Base-by-base conservation (phyloP, 2,888 invertebrate genomes). In the Craniophora ligustri region DNA sequence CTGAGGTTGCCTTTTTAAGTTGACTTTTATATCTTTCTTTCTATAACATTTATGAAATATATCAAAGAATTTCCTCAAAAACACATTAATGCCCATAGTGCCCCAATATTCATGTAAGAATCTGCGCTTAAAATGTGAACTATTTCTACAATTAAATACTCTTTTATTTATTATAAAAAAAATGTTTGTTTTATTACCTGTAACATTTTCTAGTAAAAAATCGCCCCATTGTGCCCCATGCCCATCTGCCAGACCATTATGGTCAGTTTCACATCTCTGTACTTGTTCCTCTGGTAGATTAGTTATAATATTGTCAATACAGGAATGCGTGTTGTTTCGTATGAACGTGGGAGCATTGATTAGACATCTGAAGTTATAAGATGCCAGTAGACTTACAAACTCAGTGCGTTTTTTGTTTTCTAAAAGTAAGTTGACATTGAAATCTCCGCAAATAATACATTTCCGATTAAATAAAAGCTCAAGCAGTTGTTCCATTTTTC, bases 121-220 rank as follows among this genome's bases (percentile, higher is more conserved):
- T 21, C 35, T 36, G 11, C n/a, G 2, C 35, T 13, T 19, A 11
- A 36, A 36, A 36, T 3, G 11, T 13, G 21, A 11, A 36, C 21
- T 36, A 36, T 13, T 36, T 19, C n/a, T 36, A 11, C 36, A 7
- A 36, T n/a, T n/a, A n/a, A n/a, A n/a, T n/a, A n/a, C n/a, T n/a
- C n/a, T n/a, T n/a, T n/a, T n/a, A n/a, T n/a, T 36, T 36, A 36
- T 36, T n/a, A 36, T 11, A 19, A 36, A 36, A 10, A 19, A 36
- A 19, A 19, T 11, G 11, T 36, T 36, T 19, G n/a, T n/a, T 36
- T 19, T 30, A 30, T 13, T 30, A 30, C 30, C 3, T 11, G 30
- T n/a, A n/a, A n/a, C n/a, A 19, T 19, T 36, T 19, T 36, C 36
- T 11, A 36, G 11, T 19, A 11, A 19, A 21, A 36, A 36, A 19